phyloP scores from a whole-genome alignment of 2,888 invertebrate species.

The Caradrina kadenii region DNA sequence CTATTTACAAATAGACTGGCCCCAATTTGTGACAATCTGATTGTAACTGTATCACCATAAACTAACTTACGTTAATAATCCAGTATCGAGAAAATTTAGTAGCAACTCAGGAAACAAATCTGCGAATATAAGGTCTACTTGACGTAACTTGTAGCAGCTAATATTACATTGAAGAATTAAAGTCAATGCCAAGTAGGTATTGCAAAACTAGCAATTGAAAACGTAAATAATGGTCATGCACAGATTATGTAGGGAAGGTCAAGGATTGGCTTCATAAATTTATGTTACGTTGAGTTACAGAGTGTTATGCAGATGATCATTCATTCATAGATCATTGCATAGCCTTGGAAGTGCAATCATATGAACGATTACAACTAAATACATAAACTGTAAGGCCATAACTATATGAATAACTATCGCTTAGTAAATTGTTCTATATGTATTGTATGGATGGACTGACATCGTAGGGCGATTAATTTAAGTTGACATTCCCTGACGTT shows the following conservation, averaged over 20 bases:
- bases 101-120: background rate
- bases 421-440: conserved; percentile 11
- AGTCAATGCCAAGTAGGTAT: conserved; percentile 49
- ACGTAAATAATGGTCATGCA: conserved; percentile 26
- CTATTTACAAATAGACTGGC: conserved; percentile 42
- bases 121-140: background rate
- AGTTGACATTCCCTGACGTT: conserved; percentile 11
- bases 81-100: background rate
- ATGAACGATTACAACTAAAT: conserved; percentile 14
- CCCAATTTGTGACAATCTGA: conserved; percentile 29
- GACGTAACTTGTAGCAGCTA: background rate
- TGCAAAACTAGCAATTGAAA: conserved; percentile 20
- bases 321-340: conserved; percentile 21
- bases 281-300: conserved; percentile 28
- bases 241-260: conserved; percentile 43
- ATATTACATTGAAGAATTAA: conserved; percentile 28
- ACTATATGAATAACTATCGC: background rate
- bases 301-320: conserved; percentile 21
- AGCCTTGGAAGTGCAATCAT: conserved; percentile 10
- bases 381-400: background rate
- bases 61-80: background rate
- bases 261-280: conserved; percentile 43
- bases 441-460: background rate
- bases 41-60: conserved; percentile 2
- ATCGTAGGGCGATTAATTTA: conserved; percentile 1